Conservation (phyloP, 2,888 invertebrate species). For the Acronicta leporina region DNA sequence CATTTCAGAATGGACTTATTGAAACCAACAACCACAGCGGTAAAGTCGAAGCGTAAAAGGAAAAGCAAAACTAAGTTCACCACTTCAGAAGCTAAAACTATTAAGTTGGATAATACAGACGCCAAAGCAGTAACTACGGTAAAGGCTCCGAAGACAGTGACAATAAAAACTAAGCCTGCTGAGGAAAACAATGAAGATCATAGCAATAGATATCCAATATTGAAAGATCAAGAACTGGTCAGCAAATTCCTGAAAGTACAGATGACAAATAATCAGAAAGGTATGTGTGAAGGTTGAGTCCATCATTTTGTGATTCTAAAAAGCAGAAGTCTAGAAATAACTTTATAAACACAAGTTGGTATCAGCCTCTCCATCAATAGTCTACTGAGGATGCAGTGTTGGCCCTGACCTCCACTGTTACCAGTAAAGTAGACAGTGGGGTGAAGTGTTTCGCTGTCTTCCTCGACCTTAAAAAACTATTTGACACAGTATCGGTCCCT, state of each 20-base stretch:
- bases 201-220: conserved; percentile 67
- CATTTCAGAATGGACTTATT: conserved; percentile 54
- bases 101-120: conserved; percentile 34
- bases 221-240: conserved; percentile 71
- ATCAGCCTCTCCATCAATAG: too few species aligned
- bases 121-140: neutral
- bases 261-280: conserved; percentile 83
- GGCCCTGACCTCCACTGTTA: too few species aligned
- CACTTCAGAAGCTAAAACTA: conserved; percentile 49
- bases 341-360: too few species aligned
- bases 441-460: too few species aligned
- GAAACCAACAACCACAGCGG: conserved; percentile 19
- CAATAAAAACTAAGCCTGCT: conserved; percentile 17
- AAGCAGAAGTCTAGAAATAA: too few species aligned
- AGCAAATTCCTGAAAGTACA: conserved; percentile 69
- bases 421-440: too few species aligned
- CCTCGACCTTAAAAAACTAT: too few species aligned
- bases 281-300: conserved; percentile 49
- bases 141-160: conserved; percentile 8
- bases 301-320: too few species aligned
- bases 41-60: conserved; percentile 54
- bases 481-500: too few species aligned
- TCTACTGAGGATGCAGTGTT: too few species aligned
- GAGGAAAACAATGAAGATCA: conserved; percentile 46
- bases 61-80: conserved; percentile 43